phyloP scores from a whole-genome alignment of 2,888 invertebrate species.

The Stenichneumon culpator region DNA sequence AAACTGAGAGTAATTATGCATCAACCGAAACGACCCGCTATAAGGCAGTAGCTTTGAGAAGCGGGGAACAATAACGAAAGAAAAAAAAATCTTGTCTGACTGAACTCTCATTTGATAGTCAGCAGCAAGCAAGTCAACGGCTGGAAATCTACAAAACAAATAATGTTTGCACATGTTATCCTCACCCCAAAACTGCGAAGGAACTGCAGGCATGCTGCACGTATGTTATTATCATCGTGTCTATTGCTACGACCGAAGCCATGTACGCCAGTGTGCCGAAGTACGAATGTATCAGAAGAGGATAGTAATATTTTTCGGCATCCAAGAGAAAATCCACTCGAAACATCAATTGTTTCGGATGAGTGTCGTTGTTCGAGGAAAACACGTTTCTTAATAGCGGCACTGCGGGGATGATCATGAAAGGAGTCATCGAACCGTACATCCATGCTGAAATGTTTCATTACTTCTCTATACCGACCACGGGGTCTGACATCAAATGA shows the following conservation, averaged over 20 bases:
- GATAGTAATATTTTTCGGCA: conserved; percentile 71
- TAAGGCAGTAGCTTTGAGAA: too few species aligned
- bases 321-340: conserved; percentile 73
- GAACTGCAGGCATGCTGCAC: conserved; percentile 72
- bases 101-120: conserved; percentile 9
- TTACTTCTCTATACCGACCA: background rate
- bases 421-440: conserved; percentile 69
- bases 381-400: conserved; percentile 63
- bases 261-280: conserved; percentile 69
- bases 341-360: conserved; percentile 67
- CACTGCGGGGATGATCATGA: conserved; percentile 67
- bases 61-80: too few species aligned
- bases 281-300: conserved; percentile 70
- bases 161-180: background rate
- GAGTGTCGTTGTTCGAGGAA: conserved; percentile 62
- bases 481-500: background rate
- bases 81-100: background rate
- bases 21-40: too few species aligned
- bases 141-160: background rate
- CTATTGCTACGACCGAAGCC: conserved; percentile 67
- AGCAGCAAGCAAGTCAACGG: background rate
- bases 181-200: conserved; percentile 72
- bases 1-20: too few species aligned
- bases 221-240: conserved; percentile 69
- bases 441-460: conserved; percentile 60